A percentile compares a stretch with the other conserved stretches of the same genome.
Conservation (phyloP, 2,888 invertebrate species). For the Theristus sp. region DNA sequence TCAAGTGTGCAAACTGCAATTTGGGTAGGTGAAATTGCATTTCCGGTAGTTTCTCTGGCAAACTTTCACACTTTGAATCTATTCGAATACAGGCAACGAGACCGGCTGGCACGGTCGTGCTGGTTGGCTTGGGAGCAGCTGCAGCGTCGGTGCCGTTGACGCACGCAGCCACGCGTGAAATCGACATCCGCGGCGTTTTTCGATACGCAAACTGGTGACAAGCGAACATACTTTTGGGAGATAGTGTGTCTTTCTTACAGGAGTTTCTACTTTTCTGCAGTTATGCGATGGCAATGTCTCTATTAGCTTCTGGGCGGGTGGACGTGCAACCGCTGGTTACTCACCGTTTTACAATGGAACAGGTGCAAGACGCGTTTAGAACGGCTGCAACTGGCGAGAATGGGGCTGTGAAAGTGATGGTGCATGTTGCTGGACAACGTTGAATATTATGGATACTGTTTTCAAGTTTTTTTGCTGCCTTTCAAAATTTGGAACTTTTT, state of each 20-base stretch:
- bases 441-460: no score
- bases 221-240: neutral
- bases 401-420: no score
- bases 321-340: conserved; percentile 14
- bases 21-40: conserved; percentile 50
- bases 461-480: no score
- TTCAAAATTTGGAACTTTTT: no score
- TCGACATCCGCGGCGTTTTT: conserved; percentile 79
- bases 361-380: no score
- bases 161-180: conserved; percentile 58
- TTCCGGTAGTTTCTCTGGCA: no score
- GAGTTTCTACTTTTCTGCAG: conserved; percentile 5
- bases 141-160: conserved; percentile 63
- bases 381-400: no score
- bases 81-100: conserved; percentile 71
- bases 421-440: no score
- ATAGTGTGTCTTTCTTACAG: neutral
- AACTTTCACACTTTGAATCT: no score
- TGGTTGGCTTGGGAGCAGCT: conserved; percentile 67
- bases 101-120: conserved; percentile 61
- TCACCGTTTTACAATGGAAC: no score
- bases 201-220: conserved; percentile 67
- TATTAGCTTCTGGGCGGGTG: conserved; percentile 14
- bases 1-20: conserved; percentile 56
- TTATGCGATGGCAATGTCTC: conserved; percentile 16